phyloP scores from a whole-genome alignment of 2,797 vertebrate genomes.

The Intellagama lesueurii region DNA sequence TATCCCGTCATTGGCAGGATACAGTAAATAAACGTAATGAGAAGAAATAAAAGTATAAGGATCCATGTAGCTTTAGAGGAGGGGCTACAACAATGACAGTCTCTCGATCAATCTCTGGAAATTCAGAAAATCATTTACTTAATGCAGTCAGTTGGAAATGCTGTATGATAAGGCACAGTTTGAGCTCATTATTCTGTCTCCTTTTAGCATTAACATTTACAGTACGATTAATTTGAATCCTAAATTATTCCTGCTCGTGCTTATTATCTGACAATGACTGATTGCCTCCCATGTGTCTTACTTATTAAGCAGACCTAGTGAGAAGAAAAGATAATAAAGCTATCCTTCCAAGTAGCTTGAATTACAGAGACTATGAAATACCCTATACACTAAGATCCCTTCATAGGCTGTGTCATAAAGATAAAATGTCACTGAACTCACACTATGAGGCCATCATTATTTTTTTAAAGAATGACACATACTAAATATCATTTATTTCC shows the following conservation, averaged over 20 bases:
- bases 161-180: neutral
- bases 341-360: slow-evolving; percentile 41
- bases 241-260: slow-evolving; percentile 65
- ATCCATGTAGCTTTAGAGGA: neutral
- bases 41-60: neutral
- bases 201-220: slow-evolving; percentile 66
- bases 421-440: slow-evolving; percentile 28
- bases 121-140: neutral
- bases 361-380: slow-evolving; percentile 51
- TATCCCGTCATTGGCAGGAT: too few species aligned
- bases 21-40: too few species aligned
- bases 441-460: neutral
- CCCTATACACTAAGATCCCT: slow-evolving; percentile 1
- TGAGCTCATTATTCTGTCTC: slow-evolving; percentile 7
- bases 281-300: slow-evolving; percentile 42
- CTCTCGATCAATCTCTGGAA: neutral
- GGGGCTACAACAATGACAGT: neutral
- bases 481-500: slow-evolving; percentile 28
- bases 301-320: slow-evolving; percentile 55
- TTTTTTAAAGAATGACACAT: slow-evolving; percentile 13
- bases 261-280: slow-evolving; percentile 70
- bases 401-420: slow-evolving; percentile 29
- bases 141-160: slow-evolving; percentile 3
- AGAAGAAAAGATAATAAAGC: slow-evolving; percentile 59
- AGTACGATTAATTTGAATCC: slow-evolving; percentile 58